phyloP scores from a whole-genome alignment of 2,113 vertebrate genomes.

The Lagenorhynchus albirostris region DNA sequence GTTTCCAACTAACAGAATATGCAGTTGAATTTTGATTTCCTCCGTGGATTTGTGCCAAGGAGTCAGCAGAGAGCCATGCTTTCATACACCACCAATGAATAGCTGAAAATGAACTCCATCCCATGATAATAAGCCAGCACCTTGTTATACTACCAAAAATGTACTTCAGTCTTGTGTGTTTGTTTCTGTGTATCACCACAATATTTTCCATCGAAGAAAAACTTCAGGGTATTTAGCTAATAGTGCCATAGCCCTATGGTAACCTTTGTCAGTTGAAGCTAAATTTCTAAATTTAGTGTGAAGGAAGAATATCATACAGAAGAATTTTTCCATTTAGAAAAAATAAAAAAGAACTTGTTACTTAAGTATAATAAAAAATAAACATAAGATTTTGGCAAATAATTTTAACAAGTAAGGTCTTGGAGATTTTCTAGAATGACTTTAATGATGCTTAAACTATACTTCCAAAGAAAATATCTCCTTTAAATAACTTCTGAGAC shows the following conservation, averaged over 20 bases:
- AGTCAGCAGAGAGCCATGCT: background rate
- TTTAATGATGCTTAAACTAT: conserved; percentile 9
- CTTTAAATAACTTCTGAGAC: background rate
- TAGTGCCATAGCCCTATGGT: background rate
- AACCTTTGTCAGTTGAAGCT: background rate
- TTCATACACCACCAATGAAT: background rate
- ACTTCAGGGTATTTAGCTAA: background rate
- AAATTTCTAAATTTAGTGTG: conserved; percentile 35
- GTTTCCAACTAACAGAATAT: background rate
- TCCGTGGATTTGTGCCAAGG: background rate
- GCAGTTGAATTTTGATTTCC: conserved; percentile 39
- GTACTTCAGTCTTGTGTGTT: background rate
- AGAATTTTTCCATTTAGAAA: conserved; percentile 10
- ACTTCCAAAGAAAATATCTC: conserved; percentile 5
- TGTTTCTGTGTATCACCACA: background rate
- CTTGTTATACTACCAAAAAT: background rate
- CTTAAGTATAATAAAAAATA: background rate
- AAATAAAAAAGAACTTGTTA: background rate
- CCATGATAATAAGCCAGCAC: background rate
- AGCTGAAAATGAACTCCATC: conserved; percentile 40
- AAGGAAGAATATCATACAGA: background rate
- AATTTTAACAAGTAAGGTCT: conserved; percentile 28
- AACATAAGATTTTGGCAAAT: background rate
- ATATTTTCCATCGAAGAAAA: background rate
- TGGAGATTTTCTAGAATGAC: conserved; percentile 22